Base-by-base conservation (phyloP, 2,113 vertebrate species). In the Chascanopsetta lugubris region DNA sequence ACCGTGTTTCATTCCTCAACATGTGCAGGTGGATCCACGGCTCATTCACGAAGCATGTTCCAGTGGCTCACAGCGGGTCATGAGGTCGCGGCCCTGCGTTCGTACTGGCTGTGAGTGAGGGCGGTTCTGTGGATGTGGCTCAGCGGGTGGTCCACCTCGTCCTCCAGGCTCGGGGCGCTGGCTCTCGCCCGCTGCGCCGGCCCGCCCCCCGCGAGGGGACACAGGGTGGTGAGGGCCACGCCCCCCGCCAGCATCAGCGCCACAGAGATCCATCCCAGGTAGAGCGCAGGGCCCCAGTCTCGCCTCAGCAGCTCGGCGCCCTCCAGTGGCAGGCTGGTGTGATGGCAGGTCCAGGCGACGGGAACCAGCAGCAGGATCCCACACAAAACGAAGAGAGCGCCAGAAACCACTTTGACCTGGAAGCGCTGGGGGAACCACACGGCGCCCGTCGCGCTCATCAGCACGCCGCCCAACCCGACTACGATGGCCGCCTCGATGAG, bases 261-360 rank as follows among this genome's bases (percentile, higher is more conserved):
- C 0, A 92, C 91, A 0, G 92, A 82, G 6, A 80, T 86, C 96
- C 96, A 97, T 2, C 95, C 96, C 0, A 94, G 60, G 82, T 94
- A 96, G 9, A 98, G 88, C 0, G 95, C 95, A 0, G 94, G 92
- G 0, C 94, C 96, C 30, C 95, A 94, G 75, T 93, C 93, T 20
- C 92, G 91, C 7, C 91, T 93, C 42, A 93, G 88, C 5, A 88
- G 77, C 1, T 75, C 50, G 0, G 90, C 91, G 1, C 89, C 91
- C 84, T 94, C 93, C 82, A 97, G 94, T 34, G 94, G 91, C 59
- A 88, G 86, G 66, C 93, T 89, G 50, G 92, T 94, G 59, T 86
- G 74, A 20, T 90, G 92, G 54, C 93, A 93, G 0, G 94, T 94
- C 94, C 95, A 97, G 61, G 94, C 93, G 22, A 93, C 84, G 1